Evolutionary conservation across 2,113 vertebrate genomes (phyloP), one percentile per base, ranked within the genome.

Genomic region (Colius striatus): DNA sequence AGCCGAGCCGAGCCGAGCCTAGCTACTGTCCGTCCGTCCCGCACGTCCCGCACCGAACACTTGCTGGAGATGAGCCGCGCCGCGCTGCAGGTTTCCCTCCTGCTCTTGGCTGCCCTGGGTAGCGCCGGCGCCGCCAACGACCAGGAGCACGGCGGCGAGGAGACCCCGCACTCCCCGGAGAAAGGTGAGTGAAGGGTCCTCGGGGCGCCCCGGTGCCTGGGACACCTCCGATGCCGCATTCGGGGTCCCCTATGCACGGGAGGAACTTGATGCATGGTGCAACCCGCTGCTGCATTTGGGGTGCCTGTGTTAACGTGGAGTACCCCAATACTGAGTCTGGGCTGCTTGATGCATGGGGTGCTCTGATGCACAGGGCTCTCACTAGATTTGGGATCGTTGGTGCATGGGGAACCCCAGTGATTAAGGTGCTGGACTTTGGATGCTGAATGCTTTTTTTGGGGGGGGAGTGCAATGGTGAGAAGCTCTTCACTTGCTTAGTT

Each of bases 11-110:
- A 41, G 38, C 38, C 38, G 38, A 41, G 38, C 38, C 38, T 9
- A 41, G 92, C 76, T 11, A 75, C 78, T 38, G 48, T 41, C 34
- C 76, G 61, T 68, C 86, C 74, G 90, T 93, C 94, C 94, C 91
- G 86, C 93, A 95, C 81, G 89, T 90, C 92, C 91, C 90, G 83
- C 89, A 93, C 77, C 84, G 84, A 75, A 63, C 84, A 92, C 93
- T 87, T 66, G 73, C 68, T 8, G 73, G 87, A 94, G 87, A 96
- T 96, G 96, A 95, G 29, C 89, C 73, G 84, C 63, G 29, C 67
- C 14, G 80, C 6, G 57, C 45, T 94, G 81, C 81, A 77, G 61
- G 30, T 92, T 48, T 84, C 26, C 19, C 70, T 96, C 30, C 81
- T 95, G 50, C 58, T 95, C 32, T 81, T 96, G 70, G 70, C 90